Percentiles rank a stretch among this genome's conserved stretches.
Conservation (phyloP, 2,113 vertebrate species). For the Malurus cyaneus region DNA sequence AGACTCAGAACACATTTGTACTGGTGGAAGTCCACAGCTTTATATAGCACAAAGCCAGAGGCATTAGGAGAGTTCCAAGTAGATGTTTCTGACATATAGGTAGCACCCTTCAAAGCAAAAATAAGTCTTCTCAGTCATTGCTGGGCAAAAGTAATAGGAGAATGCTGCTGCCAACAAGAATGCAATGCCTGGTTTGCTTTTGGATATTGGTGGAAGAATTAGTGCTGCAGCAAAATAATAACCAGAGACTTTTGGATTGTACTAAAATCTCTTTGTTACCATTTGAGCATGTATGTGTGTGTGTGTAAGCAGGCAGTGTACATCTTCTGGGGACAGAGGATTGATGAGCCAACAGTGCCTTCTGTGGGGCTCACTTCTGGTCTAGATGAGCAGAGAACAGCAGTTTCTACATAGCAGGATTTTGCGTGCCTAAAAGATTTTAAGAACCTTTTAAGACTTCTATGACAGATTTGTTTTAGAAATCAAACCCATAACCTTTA, state of each 20-base stretch:
- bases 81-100: neutral
- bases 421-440: neutral
- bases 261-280: neutral
- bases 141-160: neutral
- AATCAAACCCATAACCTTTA: neutral
- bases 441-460: neutral
- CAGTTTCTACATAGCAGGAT: neutral
- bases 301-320: neutral
- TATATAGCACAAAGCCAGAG: neutral
- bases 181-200: neutral
- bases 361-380: neutral
- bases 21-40: neutral
- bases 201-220: neutral
- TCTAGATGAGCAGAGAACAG: neutral
- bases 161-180: neutral
- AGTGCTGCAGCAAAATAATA: neutral
- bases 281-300: neutral
- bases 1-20: neutral
- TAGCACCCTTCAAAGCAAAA: neutral
- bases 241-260: neutral
- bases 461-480: neutral
- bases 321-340: neutral
- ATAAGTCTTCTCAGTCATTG: neutral
- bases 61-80: neutral
- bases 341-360: neutral